Evolutionary conservation across 2,113 vertebrate species (phyloP).

Genomic region (Pseudonaja textilis): DNA sequence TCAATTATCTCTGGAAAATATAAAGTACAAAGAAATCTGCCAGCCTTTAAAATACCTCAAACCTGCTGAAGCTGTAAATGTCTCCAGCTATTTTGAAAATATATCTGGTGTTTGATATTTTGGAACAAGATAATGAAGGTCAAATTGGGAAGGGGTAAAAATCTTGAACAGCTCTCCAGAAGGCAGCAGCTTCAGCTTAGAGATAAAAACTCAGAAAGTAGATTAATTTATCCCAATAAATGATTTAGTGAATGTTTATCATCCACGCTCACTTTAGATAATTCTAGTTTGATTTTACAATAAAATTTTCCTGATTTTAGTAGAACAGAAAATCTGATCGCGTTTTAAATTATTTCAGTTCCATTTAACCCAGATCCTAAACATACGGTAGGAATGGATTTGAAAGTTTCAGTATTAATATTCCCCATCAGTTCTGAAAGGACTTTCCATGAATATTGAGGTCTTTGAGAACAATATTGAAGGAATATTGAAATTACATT

Average conservation of each 20-base stretch:
- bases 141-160: slow-evolving; percentile 4
- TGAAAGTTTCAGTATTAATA: slow-evolving; percentile 32
- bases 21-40: slow-evolving; percentile 29
- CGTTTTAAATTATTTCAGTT: neutral
- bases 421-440: slow-evolving; percentile 9
- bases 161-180: neutral
- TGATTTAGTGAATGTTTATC: slow-evolving; percentile 1
- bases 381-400: neutral
- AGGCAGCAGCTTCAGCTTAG: slow-evolving; percentile 8
- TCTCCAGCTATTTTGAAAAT: slow-evolving; percentile 27
- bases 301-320: neutral
- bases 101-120: slow-evolving; percentile 16
- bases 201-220: slow-evolving; percentile 6
- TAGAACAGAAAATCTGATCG: slow-evolving; percentile 12
- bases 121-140: slow-evolving; percentile 8
- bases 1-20: slow-evolving; percentile 26
- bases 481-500: neutral
- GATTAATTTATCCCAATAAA: neutral
- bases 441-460: slow-evolving; percentile 12
- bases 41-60: slow-evolving; percentile 3
- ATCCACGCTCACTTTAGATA: neutral
- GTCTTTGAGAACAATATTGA: neutral
- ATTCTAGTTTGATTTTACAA: neutral
- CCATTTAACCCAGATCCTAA: slow-evolving; percentile 1
- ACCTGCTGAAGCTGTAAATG: slow-evolving; percentile 26